Evolutionary conservation across 2,888 invertebrate species (phyloP).

Genomic region (Chirona hameri): DNA sequence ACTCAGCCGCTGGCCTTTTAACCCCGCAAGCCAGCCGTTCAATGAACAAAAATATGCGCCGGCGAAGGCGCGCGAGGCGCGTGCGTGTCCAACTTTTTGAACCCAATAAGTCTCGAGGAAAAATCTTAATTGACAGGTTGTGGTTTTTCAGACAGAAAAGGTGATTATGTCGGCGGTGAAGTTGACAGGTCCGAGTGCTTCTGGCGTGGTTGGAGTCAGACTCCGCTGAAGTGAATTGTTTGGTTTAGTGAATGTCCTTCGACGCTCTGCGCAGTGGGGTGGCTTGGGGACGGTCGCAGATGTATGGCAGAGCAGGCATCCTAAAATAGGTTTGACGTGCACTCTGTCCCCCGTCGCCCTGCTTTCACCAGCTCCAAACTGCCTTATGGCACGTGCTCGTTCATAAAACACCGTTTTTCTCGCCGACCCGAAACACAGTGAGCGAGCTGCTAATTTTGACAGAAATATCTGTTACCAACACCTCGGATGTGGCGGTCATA

Average conservation of each 20-base stretch:
- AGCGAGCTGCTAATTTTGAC: slow-evolving; percentile 22
- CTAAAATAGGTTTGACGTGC: slow-evolving; percentile 24
- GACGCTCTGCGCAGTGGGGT: neutral
- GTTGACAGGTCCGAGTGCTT: neutral
- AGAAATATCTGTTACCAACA: slow-evolving; percentile 29
- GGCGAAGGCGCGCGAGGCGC: neutral
- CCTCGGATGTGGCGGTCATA: neutral
- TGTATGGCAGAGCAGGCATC: neutral
- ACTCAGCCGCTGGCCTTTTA: neutral
- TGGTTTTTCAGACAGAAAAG: neutral
- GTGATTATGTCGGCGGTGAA: neutral
- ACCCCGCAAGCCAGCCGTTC: neutral
- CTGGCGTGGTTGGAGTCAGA: neutral
- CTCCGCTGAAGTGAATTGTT: neutral
- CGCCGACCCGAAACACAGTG: neutral
- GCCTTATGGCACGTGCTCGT: slow-evolving; percentile 11
- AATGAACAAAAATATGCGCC: neutral
- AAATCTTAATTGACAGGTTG: slow-evolving; percentile 25
- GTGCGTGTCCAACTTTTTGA: neutral
- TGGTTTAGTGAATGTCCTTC: neutral
- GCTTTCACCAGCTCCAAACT: neutral
- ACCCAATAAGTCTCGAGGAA: slow-evolving; percentile 4
- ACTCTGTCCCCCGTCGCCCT: neutral
- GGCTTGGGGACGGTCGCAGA: neutral
- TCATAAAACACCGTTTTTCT: slow-evolving; percentile 7